These are phyloP conservation scores for Myocastor coypus DNA, from an alignment of 2,113 vertebrate genomes.

Conservation along the genomic window DNA sequence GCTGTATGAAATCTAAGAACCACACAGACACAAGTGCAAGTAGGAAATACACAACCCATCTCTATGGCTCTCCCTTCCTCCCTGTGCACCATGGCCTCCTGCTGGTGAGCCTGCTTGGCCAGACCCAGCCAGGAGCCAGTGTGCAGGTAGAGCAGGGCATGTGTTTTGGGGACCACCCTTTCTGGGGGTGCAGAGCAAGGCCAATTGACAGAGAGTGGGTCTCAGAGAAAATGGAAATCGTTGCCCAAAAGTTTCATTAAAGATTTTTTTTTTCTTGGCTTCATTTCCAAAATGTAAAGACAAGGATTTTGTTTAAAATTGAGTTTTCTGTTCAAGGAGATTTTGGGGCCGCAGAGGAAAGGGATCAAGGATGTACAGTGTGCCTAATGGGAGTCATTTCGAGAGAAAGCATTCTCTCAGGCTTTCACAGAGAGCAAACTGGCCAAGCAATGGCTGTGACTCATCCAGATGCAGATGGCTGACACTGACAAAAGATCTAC, in stretches of 20 bases:
- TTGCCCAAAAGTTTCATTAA: background rate
- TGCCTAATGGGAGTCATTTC: too few species aligned
- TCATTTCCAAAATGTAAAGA: constrained; percentile 24
- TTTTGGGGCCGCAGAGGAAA: too few species aligned
- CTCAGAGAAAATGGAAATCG: background rate
- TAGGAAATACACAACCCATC: background rate
- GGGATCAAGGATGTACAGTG: too few species aligned
- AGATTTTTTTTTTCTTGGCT: background rate
- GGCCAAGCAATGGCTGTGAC: too few species aligned
- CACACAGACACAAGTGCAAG: background rate
- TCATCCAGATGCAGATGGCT: too few species aligned
- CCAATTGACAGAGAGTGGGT: background rate
- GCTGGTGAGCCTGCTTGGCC: background rate
- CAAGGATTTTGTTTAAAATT: constrained; percentile 10
- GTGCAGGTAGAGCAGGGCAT: too few species aligned
- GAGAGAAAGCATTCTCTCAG: too few species aligned
- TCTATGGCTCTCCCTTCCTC: background rate
- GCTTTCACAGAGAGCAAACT: too few species aligned
- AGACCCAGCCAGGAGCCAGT: background rate
- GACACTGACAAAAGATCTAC: too few species aligned
- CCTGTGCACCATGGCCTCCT: background rate
- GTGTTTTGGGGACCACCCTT: background rate
- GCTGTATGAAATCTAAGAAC: too few species aligned
- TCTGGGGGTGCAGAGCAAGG: background rate
- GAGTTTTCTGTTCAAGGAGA: background rate